A percentile compares a stretch with the other conserved stretches of the same genome.
phyloP scores from a whole-genome alignment of 2,113 vertebrate genomes.

The Neogale vison region DNA sequence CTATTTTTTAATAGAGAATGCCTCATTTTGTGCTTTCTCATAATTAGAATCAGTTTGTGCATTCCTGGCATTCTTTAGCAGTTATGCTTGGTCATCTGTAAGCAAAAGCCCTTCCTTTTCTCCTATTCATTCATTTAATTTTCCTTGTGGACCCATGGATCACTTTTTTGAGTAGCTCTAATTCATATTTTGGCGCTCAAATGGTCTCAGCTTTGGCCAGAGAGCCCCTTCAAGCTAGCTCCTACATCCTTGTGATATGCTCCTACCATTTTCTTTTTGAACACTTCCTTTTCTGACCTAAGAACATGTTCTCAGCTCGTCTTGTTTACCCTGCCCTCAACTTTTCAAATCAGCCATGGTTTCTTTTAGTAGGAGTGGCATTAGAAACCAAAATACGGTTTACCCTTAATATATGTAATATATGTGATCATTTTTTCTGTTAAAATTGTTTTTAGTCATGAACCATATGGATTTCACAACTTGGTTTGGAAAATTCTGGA shows the following conservation, averaged over 20 bases:
- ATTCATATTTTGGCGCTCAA: not conserved
- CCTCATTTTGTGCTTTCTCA: not conserved
- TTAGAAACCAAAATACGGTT: not conserved
- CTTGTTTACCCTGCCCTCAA: not conserved
- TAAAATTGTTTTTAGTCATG: not conserved
- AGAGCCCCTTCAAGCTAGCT: not conserved
- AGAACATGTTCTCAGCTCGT: not conserved
- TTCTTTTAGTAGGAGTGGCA: not conserved
- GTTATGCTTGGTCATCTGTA: not conserved
- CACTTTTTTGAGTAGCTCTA: not conserved
- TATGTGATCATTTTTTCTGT: not conserved
- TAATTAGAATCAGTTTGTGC: not conserved
- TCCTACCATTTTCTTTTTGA: not conserved
- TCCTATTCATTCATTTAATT: not conserved
- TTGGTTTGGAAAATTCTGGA: not conserved
- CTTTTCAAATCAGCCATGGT: not conserved
- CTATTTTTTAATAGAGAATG: not conserved
- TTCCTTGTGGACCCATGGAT: not conserved
- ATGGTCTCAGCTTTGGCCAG: not conserved
- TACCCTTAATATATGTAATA: not conserved
- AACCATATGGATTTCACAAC: not conserved
- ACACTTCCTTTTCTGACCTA: not conserved
- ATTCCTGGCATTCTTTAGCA: not conserved
- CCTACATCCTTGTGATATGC: not conserved
- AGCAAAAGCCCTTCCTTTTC: not conserved